A percentile compares a stretch with the other conserved stretches of the same genome.
Conservation (phyloP, 2,113 vertebrate species). For the Scytalopus superciliaris region DNA sequence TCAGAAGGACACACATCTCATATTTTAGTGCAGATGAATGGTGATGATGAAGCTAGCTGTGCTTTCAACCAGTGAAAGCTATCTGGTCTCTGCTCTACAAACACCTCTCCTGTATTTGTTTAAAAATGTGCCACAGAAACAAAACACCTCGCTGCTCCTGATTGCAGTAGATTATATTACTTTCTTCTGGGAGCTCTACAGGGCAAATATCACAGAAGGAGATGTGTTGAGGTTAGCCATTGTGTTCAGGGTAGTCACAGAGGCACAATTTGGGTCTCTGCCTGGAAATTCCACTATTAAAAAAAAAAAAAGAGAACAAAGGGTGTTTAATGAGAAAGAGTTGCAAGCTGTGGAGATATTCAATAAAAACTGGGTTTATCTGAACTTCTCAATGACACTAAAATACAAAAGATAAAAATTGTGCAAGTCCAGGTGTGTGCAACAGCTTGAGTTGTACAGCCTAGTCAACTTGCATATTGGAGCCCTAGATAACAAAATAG, state of each 20-base stretch:
- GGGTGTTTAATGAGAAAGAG: neutral
- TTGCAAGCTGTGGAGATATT: neutral
- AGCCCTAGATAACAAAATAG: neutral
- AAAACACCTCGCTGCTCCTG: fast-evolving
- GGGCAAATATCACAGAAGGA: neutral
- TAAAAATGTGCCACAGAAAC: neutral
- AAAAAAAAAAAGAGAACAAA: neutral
- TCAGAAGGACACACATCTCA: neutral
- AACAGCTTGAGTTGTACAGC: neutral
- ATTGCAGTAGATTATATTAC: conserved; percentile 5
- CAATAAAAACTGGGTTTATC: neutral
- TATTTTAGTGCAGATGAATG: neutral
- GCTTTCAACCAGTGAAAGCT: neutral
- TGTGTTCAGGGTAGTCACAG: neutral
- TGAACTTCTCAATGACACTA: neutral
- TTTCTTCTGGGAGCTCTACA: conserved; percentile 8
- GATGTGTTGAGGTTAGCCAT: neutral
- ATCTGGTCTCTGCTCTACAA: neutral
- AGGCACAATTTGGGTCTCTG: neutral
- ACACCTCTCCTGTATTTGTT: neutral
- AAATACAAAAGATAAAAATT: neutral
- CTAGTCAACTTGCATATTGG: neutral
- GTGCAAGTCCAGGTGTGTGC: neutral
- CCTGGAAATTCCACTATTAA: neutral
- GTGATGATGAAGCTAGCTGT: neutral